Evolutionary conservation across 2,888 invertebrate genomes (phyloP).

Genomic region (Pantelozetes paolii): DNA sequence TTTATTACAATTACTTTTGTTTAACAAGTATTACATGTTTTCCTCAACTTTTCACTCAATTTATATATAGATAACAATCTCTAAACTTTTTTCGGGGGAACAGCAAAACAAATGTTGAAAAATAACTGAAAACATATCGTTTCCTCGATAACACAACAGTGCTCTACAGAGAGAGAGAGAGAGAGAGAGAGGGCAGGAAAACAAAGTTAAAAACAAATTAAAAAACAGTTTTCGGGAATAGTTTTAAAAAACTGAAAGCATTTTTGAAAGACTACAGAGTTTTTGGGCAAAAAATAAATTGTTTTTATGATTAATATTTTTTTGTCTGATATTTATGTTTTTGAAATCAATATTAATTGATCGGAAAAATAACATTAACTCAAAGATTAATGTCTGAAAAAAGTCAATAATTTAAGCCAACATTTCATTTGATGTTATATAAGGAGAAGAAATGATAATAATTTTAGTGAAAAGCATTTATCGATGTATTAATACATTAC

Average conservation of each 20-base stretch:
- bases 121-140: not conserved
- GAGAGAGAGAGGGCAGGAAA: too few species aligned
- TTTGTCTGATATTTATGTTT: conserved; percentile 7
- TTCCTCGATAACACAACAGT: not conserved
- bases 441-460: not conserved
- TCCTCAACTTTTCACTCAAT: not conserved
- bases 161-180: too few species aligned
- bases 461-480: not conserved
- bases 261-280: not conserved
- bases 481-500: conserved; percentile 27
- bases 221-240: not conserved
- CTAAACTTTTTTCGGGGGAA: not conserved
- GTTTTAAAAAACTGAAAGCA: not conserved
- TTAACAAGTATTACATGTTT: conserved; percentile 15
- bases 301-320: conserved; percentile 21
- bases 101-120: not conserved
- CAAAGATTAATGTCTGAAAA: conserved; percentile 7
- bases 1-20: conserved; percentile 22
- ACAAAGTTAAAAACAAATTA: not conserved
- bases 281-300: not conserved
- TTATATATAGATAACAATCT: not conserved
- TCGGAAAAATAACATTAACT: not conserved
- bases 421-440: not conserved
- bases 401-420: not conserved
- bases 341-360: conserved; percentile 34